These are phyloP conservation scores for Macrosteles quadrilineatus DNA, from an alignment of 1,140 invertebrate species.

Conservation along the genomic window DNA sequence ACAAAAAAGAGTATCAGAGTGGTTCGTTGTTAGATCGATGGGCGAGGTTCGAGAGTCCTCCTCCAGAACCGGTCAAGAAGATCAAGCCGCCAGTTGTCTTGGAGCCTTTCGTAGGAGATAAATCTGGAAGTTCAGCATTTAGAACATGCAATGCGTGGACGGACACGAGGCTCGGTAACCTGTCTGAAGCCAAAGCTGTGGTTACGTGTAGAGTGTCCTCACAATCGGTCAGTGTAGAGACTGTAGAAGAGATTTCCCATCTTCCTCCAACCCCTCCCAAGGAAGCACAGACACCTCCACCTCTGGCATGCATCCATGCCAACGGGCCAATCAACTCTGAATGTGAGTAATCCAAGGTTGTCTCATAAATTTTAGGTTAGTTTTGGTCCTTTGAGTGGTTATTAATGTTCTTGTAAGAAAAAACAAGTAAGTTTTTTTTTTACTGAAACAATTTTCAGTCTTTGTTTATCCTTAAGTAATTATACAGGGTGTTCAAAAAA, in stretches of 20 bases:
- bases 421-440: too few relatives aligned
- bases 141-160: neutral
- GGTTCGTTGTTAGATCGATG: conserved; percentile 24
- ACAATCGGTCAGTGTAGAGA: neutral
- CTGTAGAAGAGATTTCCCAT: neutral
- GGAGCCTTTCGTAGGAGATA: neutral
- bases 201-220: neutral
- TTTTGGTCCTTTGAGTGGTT: too few relatives aligned
- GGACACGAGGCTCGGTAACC: neutral
- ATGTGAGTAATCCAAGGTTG: too few relatives aligned
- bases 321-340: neutral
- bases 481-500: too few relatives aligned
- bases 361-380: too few relatives aligned
- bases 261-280: conserved; percentile 10
- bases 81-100: neutral
- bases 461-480: too few relatives aligned
- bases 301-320: neutral
- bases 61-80: neutral
- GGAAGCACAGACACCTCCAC: conserved; percentile 1
- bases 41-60: conserved; percentile 24
- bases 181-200: neutral
- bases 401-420: too few relatives aligned
- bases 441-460: too few relatives aligned
- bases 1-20: neutral
- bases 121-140: neutral